Percentiles rank a stretch among this genome's conserved stretches.
Conservation (phyloP, 2,113 vertebrate species). For the Felis catus region F.catus_Fca126_mat1.0 CM031422.1:15082001-15082500, state of each 20-base stretch:
- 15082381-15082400: fast-evolving
- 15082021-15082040: not conserved
- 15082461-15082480: no score
- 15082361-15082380: not conserved
- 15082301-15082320: no score
- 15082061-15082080: not conserved
- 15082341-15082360: not conserved
- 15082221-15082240: not conserved
- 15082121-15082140: not conserved
- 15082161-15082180: no score
- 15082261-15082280: not conserved
- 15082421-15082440: not conserved
- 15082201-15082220: not conserved
- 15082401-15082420: not conserved
- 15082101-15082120: not conserved
- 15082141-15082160: not conserved
- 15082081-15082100: not conserved
- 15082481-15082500: not conserved
- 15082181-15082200: not conserved
- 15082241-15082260: not conserved
- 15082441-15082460: not conserved
- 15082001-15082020: not conserved
- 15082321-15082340: fast-evolving
- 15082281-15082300: not conserved
- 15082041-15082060: not conserved